Conservation (phyloP, 2,797 vertebrate genomes). For the Siniperca scherzeri region DNA sequence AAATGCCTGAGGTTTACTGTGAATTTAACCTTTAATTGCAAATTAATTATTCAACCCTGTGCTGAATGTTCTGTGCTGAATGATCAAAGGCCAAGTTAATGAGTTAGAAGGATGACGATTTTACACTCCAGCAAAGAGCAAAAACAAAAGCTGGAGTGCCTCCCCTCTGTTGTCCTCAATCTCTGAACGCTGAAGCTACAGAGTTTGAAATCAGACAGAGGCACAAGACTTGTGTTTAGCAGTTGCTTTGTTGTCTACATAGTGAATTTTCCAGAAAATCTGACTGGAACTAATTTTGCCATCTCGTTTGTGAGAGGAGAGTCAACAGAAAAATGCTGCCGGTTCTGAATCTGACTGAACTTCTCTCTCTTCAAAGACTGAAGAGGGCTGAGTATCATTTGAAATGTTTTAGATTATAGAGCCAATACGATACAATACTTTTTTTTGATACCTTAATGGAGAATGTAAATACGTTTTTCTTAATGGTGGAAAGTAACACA, state of each 20-base stretch:
- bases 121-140: constrained; percentile 72
- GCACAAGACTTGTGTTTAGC: constrained; percentile 52
- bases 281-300: constrained; percentile 61
- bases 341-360: constrained; percentile 57
- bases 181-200: constrained; percentile 29
- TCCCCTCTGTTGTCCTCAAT: constrained; percentile 60
- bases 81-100: constrained; percentile 82
- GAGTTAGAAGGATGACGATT: constrained; percentile 76
- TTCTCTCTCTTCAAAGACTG: constrained; percentile 38
- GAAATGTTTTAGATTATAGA: constrained; percentile 13
- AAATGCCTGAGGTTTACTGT: constrained; percentile 71
- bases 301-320: constrained; percentile 37
- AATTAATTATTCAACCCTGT: constrained; percentile 82
- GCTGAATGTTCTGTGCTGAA: constrained; percentile 70
- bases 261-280: constrained; percentile 64
- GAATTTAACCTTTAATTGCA: constrained; percentile 83
- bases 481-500: too few species aligned
- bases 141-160: constrained; percentile 64
- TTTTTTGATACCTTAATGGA: too few species aligned
- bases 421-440: background rate
- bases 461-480: too few species aligned
- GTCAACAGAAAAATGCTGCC: constrained; percentile 34
- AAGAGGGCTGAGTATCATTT: background rate
- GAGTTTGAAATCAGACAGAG: constrained; percentile 64
- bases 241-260: constrained; percentile 66